Evolutionary conservation across 2,888 invertebrate genomes (phyloP), one percentile per base, ranked within the genome.

Genomic region (Alcis repandata): DNA sequence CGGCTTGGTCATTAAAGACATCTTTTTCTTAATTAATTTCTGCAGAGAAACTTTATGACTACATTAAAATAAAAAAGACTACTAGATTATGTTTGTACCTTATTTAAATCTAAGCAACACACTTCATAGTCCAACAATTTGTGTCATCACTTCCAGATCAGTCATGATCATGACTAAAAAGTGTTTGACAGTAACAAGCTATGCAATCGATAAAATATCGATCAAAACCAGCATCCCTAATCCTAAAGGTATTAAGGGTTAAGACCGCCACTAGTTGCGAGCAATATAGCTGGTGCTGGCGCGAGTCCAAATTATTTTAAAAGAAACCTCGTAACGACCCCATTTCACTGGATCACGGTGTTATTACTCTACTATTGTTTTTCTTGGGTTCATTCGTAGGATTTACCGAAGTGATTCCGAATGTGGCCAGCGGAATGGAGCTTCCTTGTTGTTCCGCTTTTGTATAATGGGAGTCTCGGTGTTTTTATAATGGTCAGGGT

Each of bases 251-350:
- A 85, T 87, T 87, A 86, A 83, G 81, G 85, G 80, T 84, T 80
- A 82, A 87, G 87, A 84, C 87, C 83, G 80, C 91, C 90, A 92
- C 91, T 88, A 91, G 91, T 92, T 91, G 91, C 90, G 76, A 88
- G 76, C 73, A 76, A 70, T 78, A 76, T 75, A 54, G 38, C 45
- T 51, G 57, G 75, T 75, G 70, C 82, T 92, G 92, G 92, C 90
- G 59, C 64, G 60, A 67, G 62, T 85, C 92, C 92, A 92, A 91
- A 91, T 91, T 89, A 91, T 91, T 91, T 91, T 87, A 82, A 90
- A 91, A 91, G 86, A 86, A 90, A 87, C 84, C 80, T 73, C 78
- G 79, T 80, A 87, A 86, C 81, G 79, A 79, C 79, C 84, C 85
- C 83, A 86, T 89, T 90, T 82, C 72, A 79, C 76, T 76, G 79